Evolutionary conservation across 2,113 vertebrate genomes (phyloP).

Genomic region (Zootoca vivipara): DNA sequence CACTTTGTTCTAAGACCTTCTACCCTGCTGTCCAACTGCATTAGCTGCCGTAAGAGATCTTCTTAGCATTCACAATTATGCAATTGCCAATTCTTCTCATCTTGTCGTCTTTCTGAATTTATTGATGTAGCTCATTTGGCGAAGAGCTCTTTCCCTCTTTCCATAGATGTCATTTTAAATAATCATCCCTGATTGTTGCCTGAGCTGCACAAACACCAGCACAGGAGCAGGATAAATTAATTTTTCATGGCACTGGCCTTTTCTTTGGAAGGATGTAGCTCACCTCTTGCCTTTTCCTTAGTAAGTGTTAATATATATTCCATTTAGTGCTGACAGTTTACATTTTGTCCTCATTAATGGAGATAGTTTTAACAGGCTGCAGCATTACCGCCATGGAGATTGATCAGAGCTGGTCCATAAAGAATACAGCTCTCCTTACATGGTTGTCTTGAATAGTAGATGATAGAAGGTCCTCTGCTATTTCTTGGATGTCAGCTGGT

Average conservation of each 20-base stretch:
- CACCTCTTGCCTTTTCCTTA: conserved; percentile 23
- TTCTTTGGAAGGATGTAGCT: conserved; percentile 20
- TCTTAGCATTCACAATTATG: conserved; percentile 36
- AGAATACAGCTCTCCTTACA: background rate
- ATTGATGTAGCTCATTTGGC: conserved; percentile 37
- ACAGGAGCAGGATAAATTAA: background rate
- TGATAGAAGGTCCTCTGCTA: background rate
- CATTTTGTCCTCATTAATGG: conserved; percentile 46
- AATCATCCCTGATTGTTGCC: background rate
- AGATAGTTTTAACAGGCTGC: conserved; percentile 35
- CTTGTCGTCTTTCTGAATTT: conserved; percentile 13
- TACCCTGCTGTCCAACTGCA: conserved; percentile 58
- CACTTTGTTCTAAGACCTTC: conserved; percentile 58
- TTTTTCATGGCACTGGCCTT: conserved; percentile 39
- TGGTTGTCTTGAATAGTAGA: background rate
- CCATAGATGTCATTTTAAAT: conserved; percentile 44
- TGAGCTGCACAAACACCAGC: conserved; percentile 25
- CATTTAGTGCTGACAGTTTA: conserved; percentile 44
- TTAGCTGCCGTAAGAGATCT: conserved; percentile 54
- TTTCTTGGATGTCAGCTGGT: background rate
- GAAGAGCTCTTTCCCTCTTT: conserved; percentile 12
- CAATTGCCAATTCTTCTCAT: conserved; percentile 32
- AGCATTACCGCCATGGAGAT: background rate
- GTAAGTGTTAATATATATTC: conserved; percentile 40
- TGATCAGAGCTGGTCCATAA: conserved; percentile 7